Evolutionary conservation across 1,140 invertebrate genomes (phyloP).

Genomic region (Cotesia vestalis): DNA sequence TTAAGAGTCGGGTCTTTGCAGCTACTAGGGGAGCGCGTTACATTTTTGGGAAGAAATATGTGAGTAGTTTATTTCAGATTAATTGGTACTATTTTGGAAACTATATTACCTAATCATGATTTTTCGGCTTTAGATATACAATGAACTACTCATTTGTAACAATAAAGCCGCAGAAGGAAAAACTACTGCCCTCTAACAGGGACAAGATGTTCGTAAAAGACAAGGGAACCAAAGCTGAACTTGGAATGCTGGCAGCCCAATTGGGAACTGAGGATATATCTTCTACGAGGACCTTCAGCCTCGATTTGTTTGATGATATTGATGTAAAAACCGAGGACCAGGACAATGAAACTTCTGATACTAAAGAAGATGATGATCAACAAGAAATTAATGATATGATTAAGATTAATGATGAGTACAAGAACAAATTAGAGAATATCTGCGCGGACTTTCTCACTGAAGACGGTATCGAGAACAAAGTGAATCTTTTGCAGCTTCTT

Average conservation of each 20-base stretch:
- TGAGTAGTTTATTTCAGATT: conserved; percentile 21
- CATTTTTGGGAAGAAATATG: conserved; percentile 55
- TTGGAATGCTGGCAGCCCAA: conserved; percentile 52
- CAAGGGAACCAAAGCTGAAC: conserved; percentile 49
- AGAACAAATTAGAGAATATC: conserved; percentile 45
- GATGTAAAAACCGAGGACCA: not conserved
- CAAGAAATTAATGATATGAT: conserved; percentile 28
- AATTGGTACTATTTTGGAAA: too few species aligned
- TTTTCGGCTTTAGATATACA: conserved; percentile 42
- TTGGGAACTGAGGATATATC: conserved; percentile 51
- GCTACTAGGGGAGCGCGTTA: conserved; percentile 49
- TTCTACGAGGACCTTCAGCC: conserved; percentile 46
- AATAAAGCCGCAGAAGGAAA: conserved; percentile 27
- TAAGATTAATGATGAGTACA: conserved; percentile 47
- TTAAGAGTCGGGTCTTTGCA: conserved; percentile 46
- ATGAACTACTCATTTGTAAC: conserved; percentile 39
- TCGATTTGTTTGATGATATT: conserved; percentile 49
- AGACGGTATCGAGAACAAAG: conserved; percentile 39
- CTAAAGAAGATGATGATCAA: conserved; percentile 13
- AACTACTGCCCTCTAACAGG: conserved; percentile 21
- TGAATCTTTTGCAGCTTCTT: conserved; percentile 49
- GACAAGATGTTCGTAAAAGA: conserved; percentile 40
- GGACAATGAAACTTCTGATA: conserved; percentile 5
- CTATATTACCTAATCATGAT: too few species aligned
- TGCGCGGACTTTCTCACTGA: conserved; percentile 46